Base-by-base conservation (phyloP, 2,797 vertebrate species). In the Ibycter americanus region DNA sequence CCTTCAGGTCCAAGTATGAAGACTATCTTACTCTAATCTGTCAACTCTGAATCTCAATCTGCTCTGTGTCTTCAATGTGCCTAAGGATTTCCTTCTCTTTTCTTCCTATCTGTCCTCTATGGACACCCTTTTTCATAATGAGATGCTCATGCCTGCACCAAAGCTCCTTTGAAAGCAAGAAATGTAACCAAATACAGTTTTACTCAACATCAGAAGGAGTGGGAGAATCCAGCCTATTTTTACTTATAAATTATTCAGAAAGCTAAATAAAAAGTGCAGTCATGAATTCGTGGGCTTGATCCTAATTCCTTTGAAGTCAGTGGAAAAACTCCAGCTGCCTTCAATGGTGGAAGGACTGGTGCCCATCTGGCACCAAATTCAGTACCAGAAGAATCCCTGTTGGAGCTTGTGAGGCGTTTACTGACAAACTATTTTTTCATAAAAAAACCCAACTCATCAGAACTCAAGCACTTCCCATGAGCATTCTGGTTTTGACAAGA, bases 211-310 rank as follows among this genome's bases (percentile, higher is more conserved):
- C 84, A 93, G 89, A 95, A 96, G 79, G 65, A 93, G 32, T 89
- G 81, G 56, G 81, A 80, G 90, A 96, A 95, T 73, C 55, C 40
- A 92, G 68, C 47, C 86, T 91, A 90, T 91, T 97, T 96, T 96
- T 87, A 81, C 86, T 82, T 94, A 87, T 77, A 96, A 95, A 96
- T 93, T 92, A 97, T 96, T 93, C 90, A 84, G 81, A 96, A 96
- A 94, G 67, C 74, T 93, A 94, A 96, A 96, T 90, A 95, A 95
- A 88, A 96, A 93, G 72, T 93, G 68, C 70, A 91, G 89, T 93
- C 85, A 72, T 91, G 83, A 95, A 95, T 97, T 96, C 93, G 90
- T 87, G 83, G 89, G 62, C 77, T 95, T 95, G 90, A 96, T 96
- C 78, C 86, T 95, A 90, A 93, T 89, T 93, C 83, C 81, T 97